phyloP scores from a whole-genome alignment of 35 echinoderm and acorn worm species.

The Lytechinus variegatus region DNA sequence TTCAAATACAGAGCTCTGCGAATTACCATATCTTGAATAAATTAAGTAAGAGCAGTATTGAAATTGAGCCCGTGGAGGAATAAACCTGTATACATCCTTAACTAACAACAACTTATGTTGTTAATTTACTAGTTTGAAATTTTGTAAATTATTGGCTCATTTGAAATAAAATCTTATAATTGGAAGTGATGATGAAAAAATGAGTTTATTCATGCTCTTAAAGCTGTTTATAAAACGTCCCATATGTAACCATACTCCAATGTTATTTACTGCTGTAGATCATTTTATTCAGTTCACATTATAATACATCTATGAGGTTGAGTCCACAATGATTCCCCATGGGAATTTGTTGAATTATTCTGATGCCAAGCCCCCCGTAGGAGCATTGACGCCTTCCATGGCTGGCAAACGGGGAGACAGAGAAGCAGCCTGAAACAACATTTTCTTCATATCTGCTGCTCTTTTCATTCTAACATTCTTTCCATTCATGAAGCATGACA shows the following conservation, averaged over 20 bases:
- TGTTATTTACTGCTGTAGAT: background rate
- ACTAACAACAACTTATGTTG: no score
- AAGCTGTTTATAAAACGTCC: no score
- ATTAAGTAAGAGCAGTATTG: no score
- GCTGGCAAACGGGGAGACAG: background rate
- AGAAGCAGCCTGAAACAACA: background rate
- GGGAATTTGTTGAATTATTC: background rate
- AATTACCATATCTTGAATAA: no score
- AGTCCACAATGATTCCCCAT: background rate
- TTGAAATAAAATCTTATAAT: no score
- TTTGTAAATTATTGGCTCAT: no score
- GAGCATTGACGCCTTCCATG: background rate
- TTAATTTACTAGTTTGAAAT: no score
- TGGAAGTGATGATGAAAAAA: no score
- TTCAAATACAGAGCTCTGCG: no score
- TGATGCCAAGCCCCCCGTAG: background rate
- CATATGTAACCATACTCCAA: background rate
- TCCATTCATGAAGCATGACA: background rate
- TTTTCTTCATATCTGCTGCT: background rate
- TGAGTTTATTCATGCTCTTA: no score
- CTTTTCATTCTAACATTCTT: background rate
- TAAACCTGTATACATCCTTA: no score
- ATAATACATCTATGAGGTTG: background rate
- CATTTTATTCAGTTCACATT: background rate
- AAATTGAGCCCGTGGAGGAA: no score